Base-by-base conservation (phyloP, 1,140 invertebrate genomes). In the Drosophila erecta region DNA sequence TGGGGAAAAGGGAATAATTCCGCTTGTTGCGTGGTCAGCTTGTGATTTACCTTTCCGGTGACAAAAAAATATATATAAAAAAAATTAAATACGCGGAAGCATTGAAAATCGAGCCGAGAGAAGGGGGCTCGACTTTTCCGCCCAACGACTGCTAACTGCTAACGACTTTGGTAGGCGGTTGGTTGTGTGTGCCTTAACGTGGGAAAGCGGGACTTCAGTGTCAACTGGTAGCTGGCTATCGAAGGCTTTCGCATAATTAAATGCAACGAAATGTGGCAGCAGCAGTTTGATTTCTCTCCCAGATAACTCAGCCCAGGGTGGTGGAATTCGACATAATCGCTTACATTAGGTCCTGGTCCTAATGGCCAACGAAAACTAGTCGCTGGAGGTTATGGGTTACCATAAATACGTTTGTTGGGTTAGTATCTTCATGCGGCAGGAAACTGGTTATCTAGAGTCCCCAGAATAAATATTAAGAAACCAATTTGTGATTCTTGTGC, bases 21-120 rank as follows among this genome's bases (percentile, higher is more conserved):
- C 46, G 83, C 83, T 87, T 89, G 83, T 87, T 87, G 83, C 83
- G 62, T 86, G 83, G 83, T 83, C 81, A 86, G 75, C 70, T 89
- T 55, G 84, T 87, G 83, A 89, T 87, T 87, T 87, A 87, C 83
- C 83, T 89, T 87, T 87, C 83, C 83, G 79, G 83, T 87, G 83
- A 89, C 83, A 87, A 83, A 50, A 83, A 38, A 30, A 17, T 17
- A 17, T 17, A 17, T 17, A 7, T 6, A 24, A 24, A 7, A 1
- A 7, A 30, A 30, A 30, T 30, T 7, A 30, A 30, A 30, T 30
- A 79, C 77, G 75, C 83, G 83, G 81, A 86, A 87, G 79, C 75
- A 74, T 69, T 83, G 84, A 69, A 87, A 83, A 53, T 83, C 51
- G 70, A 79, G 51, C 15, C 47, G 71, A 40, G 38, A 44, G 57